These are phyloP conservation scores for Ursus arctos DNA, from an alignment of 2,113 vertebrate species.

Conservation along the genomic window DNA sequence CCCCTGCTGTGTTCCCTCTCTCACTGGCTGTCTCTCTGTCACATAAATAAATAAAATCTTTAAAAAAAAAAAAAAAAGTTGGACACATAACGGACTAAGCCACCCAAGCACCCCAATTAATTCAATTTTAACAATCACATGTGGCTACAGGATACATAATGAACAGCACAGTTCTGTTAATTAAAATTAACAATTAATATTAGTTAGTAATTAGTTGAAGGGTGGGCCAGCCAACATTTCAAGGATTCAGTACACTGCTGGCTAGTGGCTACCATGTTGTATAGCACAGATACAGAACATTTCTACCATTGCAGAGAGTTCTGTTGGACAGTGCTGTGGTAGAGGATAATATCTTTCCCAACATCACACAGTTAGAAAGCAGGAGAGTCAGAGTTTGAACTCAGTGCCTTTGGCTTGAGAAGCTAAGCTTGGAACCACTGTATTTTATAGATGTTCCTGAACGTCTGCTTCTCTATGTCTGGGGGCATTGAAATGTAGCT, in stretches of 20 bases:
- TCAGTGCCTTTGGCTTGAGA: neutral
- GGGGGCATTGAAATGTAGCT: neutral
- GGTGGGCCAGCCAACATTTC: neutral
- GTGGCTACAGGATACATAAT: neutral
- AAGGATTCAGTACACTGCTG: neutral
- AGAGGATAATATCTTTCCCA: neutral
- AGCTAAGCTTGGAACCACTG: neutral
- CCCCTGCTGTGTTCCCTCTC: no score
- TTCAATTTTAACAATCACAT: neutral
- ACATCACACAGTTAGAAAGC: neutral
- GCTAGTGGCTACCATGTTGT: neutral
- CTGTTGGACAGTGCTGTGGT: neutral
- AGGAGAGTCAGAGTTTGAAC: neutral
- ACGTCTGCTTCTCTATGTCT: neutral
- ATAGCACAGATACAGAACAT: neutral
- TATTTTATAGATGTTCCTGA: neutral
- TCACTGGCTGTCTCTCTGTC: no score
- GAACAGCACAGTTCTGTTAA: neutral
- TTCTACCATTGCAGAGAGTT: neutral
- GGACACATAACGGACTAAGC: neutral
- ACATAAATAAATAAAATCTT: no score
- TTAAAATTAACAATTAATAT: neutral
- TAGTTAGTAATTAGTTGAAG: neutral
- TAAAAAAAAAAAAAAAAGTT: neutral
- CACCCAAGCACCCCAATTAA: neutral